Evolutionary conservation across 2,113 vertebrate species (phyloP).

Genomic region (Cryptoleucopteryx plumbea): DNA sequence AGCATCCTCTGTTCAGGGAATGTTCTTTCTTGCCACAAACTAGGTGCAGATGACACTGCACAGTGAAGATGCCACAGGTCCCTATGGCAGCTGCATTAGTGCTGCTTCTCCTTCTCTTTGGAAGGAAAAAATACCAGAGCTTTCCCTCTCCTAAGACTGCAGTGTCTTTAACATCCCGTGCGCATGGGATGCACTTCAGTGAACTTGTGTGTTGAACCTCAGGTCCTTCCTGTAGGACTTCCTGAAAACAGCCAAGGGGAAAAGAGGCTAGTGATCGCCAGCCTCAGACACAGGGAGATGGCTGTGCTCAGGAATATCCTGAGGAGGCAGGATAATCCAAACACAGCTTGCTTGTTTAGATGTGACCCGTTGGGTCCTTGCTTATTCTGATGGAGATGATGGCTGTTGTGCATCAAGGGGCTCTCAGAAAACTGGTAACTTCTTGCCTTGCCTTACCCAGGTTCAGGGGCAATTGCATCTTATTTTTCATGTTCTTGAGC

Average conservation of each 20-base stretch:
- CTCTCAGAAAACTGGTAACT: neutral
- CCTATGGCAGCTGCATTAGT: neutral
- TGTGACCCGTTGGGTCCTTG: fast-evolving
- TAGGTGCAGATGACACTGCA: neutral
- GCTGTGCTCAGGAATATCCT: neutral
- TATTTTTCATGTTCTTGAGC: neutral
- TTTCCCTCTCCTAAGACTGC: neutral
- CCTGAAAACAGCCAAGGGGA: constrained; percentile 19
- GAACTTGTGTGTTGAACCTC: neutral
- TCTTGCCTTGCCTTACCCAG: neutral
- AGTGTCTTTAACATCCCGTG: neutral
- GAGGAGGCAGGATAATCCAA: neutral
- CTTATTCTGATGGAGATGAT: neutral
- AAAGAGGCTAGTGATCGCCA: neutral
- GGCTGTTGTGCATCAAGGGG: neutral
- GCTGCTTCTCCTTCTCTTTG: neutral
- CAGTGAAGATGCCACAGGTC: neutral
- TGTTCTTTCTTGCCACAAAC: fast-evolving
- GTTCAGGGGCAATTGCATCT: neutral
- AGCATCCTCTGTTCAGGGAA: neutral
- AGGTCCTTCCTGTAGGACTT: constrained; percentile 45
- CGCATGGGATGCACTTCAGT: neutral
- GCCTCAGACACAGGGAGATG: neutral
- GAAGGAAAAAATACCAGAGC: neutral
- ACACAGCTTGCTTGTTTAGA: neutral